Conservation (phyloP, 2,113 vertebrate species). For the Nicator chloris region DNA sequence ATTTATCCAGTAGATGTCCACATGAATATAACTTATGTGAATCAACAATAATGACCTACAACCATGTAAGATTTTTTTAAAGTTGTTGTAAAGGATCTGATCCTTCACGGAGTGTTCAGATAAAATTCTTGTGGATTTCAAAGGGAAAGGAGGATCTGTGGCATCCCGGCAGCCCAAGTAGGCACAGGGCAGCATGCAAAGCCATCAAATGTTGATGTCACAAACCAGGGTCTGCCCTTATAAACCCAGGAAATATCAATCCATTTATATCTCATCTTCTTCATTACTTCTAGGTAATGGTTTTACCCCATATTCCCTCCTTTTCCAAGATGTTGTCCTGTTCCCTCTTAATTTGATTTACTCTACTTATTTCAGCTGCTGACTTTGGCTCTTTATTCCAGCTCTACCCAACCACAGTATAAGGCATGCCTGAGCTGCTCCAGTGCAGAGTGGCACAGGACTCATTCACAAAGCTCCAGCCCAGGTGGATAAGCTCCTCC, state of each 20-base stretch:
- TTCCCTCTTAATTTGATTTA: slow-evolving; percentile 77
- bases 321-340: slow-evolving; percentile 68
- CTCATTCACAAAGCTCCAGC: not conserved
- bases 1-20: not conserved
- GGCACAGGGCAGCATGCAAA: not conserved
- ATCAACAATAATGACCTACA: not conserved
- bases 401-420: slow-evolving; percentile 52
- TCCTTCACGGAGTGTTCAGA: not conserved
- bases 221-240: slow-evolving; percentile 2
- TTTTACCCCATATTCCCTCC: slow-evolving; percentile 18
- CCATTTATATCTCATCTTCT: slow-evolving; percentile 70
- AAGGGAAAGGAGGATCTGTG: not conserved
- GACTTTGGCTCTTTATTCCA: slow-evolving; percentile 70
- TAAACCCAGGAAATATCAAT: slow-evolving; percentile 65
- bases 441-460: not conserved
- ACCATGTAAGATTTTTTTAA: not conserved
- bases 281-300: slow-evolving; percentile 44
- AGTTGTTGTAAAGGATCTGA: not conserved
- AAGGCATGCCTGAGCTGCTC: not conserved
- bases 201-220: slow-evolving; percentile 24
- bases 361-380: slow-evolving; percentile 70
- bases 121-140: not conserved
- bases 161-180: not conserved
- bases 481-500: not conserved
- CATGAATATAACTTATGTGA: not conserved